Percentiles rank a stretch among this genome's conserved stretches.
Evolutionary conservation across 1,140 invertebrate genomes (phyloP).

Genomic region (Megalonaias nervosa): DNA sequence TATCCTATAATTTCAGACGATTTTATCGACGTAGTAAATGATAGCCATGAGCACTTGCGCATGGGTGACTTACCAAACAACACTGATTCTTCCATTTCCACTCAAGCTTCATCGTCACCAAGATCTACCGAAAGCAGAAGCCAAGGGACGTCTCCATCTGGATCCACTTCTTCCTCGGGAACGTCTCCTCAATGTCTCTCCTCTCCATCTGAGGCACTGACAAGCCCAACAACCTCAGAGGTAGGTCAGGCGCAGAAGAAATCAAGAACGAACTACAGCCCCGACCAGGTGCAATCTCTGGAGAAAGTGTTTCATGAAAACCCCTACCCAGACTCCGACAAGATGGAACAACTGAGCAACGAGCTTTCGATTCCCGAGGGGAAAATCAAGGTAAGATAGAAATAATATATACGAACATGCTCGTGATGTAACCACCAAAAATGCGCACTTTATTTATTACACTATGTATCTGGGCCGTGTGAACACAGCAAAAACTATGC

Average conservation of each 20-base stretch:
- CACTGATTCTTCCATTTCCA: conserved; percentile 45
- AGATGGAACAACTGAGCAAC: conserved; percentile 49
- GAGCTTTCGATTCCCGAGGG: conserved; percentile 47
- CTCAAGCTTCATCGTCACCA: conserved; percentile 27
- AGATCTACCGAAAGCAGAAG: conserved; percentile 29
- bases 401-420: neutral
- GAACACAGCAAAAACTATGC: no score
- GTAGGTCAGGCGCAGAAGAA: conserved; percentile 41
- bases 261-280: conserved; percentile 51
- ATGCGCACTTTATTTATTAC: no score
- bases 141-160: conserved; percentile 24
- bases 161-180: conserved; percentile 18
- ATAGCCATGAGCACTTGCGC: conserved; percentile 10
- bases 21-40: conserved; percentile 15
- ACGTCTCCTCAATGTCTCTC: neutral
- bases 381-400: conserved; percentile 50
- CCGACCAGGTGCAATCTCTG: conserved; percentile 46
- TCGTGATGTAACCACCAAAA: no score
- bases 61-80: conserved; percentile 10
- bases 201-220: neutral
- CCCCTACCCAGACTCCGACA: conserved; percentile 54
- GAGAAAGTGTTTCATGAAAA: conserved; percentile 55
- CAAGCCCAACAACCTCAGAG: conserved; percentile 5
- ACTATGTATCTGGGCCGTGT: no score
- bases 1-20: conserved; percentile 6